Base-by-base conservation (phyloP, 2,797 vertebrate genomes). In the Danio kyathit region DNA sequence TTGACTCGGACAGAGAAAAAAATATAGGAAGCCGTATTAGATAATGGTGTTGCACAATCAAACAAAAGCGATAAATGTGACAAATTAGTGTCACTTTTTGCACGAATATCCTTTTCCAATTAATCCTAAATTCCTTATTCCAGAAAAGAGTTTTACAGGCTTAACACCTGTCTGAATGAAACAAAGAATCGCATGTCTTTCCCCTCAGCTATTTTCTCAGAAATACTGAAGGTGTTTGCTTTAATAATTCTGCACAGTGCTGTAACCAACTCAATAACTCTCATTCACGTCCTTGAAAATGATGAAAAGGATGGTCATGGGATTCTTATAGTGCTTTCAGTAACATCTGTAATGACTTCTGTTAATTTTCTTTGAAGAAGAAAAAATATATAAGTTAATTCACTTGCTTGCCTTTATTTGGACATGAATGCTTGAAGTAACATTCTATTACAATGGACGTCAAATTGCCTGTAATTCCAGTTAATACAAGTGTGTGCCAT, bases 21-120 rank as follows among this genome's bases (percentile, higher is more conserved):
- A 63, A 63, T 44, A 72, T 72, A 59, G 48, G 48, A 64, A 17
- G 59, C 69, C 11, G n/a, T 64, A 64, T 56, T 73, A 46, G 60
- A 80, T 48, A 64, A 80, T 17, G 17, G 16, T 11, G 5, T 19
- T 29, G 49, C 59, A 48, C 14, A 70, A 67, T 19, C 38, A 61
- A 63, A 41, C 57, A 8, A 63, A 74, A 19, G 14, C 4, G 10
- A 38, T 61, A 12, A 17, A 46, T 60, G n/a, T 6, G 2, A 21
- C 43, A 29, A 74, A 63, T 51, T 9, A 65, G 16, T 17, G 11
- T 14, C 11, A 3, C 51, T 51, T 51, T 74, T 41, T 75, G 11
- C 48, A 41, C 51, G 9, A 4, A 8, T 19, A 29, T n/a, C 1
- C n/a, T 48, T 46, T n/a, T 49, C 29, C 19, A 9, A 21, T 66